These are phyloP conservation scores for Aphaenogaster ashmeadi DNA, from an alignment of 1,140 invertebrate species.

Conservation along the genomic window DNA sequence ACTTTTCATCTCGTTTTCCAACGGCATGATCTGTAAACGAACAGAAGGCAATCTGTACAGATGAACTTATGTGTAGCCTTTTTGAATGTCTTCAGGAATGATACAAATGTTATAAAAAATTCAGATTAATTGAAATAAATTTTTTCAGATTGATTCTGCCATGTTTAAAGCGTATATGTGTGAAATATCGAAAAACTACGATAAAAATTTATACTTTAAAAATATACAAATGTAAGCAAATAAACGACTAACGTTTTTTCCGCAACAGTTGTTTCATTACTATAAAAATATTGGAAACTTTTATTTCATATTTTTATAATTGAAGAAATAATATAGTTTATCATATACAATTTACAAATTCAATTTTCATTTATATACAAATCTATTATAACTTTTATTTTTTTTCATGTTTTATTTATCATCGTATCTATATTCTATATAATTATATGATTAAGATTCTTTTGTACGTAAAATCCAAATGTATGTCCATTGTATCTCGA, in stretches of 20 bases:
- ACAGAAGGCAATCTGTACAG: conserved; percentile 9
- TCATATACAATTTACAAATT: not conserved
- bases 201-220: not conserved
- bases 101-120: not conserved
- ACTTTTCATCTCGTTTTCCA: conserved; percentile 95
- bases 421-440: not conserved
- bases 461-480: not conserved
- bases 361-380: not conserved
- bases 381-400: not conserved
- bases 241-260: not conserved
- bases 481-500: not conserved
- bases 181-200: not conserved
- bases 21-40: conserved; percentile 91
- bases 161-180: not conserved
- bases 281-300: not conserved
- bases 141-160: not conserved
- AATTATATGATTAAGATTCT: not conserved
- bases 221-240: too few species aligned
- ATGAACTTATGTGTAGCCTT: not conserved
- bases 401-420: not conserved
- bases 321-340: not conserved
- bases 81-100: not conserved
- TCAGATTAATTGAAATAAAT: not conserved
- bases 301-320: not conserved
- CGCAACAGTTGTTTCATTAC: not conserved